phyloP scores from a whole-genome alignment of 2,888 invertebrate species.

The Phaedon cochleariae region DNA sequence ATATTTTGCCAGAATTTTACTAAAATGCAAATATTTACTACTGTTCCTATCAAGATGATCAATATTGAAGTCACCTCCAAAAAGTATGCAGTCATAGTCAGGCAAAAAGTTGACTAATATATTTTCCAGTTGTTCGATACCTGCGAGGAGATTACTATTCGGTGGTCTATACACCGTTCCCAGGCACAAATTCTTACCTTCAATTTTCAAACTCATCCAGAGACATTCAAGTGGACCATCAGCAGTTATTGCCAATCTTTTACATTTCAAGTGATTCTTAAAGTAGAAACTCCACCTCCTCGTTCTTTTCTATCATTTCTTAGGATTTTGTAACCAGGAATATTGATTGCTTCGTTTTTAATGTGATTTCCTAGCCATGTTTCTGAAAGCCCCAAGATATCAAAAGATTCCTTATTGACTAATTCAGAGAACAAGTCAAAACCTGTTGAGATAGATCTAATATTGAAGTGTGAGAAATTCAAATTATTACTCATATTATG shows the following conservation, averaged over 20 bases:
- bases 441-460: not conserved
- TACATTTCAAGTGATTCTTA: not conserved
- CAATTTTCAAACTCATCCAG: conserved; percentile 8
- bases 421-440: conserved; percentile 9
- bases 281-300: conserved; percentile 9
- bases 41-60: too few species aligned
- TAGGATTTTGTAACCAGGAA: conserved; percentile 2
- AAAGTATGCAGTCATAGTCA: too few species aligned
- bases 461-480: not conserved
- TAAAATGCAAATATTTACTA: too few species aligned
- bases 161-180: conserved; percentile 12
- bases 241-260: not conserved
- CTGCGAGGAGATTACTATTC: not conserved
- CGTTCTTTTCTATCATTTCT: not conserved
- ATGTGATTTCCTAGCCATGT: too few species aligned
- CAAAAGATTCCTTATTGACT: not conserved
- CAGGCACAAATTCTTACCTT: conserved; percentile 2
- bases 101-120: not conserved
- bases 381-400: conserved; percentile 5
- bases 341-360: too few species aligned
- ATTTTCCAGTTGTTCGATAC: conserved; percentile 1
- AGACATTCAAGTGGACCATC: not conserved
- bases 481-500: not conserved
- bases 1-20: too few species aligned
- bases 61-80: too few species aligned